Evolutionary conservation across 2,888 invertebrate genomes (phyloP), one percentile per base, ranked within the genome.

Genomic region (Acholoe squamosa): DNA sequence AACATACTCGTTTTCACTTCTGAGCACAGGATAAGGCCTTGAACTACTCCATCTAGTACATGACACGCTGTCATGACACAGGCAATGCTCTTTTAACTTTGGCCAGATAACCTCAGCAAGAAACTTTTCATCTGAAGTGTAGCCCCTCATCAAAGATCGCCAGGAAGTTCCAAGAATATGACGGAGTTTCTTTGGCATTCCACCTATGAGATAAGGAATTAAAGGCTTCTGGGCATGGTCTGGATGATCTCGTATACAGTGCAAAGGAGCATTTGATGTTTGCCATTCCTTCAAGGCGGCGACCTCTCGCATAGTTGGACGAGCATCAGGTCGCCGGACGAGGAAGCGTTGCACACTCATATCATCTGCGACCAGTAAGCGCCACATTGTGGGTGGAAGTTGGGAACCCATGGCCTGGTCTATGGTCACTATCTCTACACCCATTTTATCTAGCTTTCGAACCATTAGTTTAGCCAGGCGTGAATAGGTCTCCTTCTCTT

Each of bases 51-150:
- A 93, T 14, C n/a, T 19, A 16, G 51, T 89, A 84, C 93, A 93
- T 12, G 93, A 93, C 0, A 93, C 90, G 84, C 93, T 93, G 86
- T 93, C 93, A 76, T 93, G 93, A 76, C 93, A 93, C 54, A 91
- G 89, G 25, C 89, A 89, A n/a, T 89, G n/a, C 43, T 56, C 67
- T 34, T 90, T 84, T 28, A 92, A 88, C 43, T 54, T 84, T 16
- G 92, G 92, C 92, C 92, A 92, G 3, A 93, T 89, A 14, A 86
- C 89, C 33, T 90, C 56, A 22, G 89, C 56, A n/a, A 93, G 56
- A 77, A 92, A 92, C 31, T 86, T 52, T 25, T 31, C 16, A 19
- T 91, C 90, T 31, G 91, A 91, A 14, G 56, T 56, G 28, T 91
- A 89, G 10, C 91, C 90, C 31, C 33, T 22, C 91, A 92, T 91